Percentiles rank a stretch among this genome's conserved stretches.
phyloP scores from a whole-genome alignment of 1,140 invertebrate species.

The Agrypnia vestita region DNA sequence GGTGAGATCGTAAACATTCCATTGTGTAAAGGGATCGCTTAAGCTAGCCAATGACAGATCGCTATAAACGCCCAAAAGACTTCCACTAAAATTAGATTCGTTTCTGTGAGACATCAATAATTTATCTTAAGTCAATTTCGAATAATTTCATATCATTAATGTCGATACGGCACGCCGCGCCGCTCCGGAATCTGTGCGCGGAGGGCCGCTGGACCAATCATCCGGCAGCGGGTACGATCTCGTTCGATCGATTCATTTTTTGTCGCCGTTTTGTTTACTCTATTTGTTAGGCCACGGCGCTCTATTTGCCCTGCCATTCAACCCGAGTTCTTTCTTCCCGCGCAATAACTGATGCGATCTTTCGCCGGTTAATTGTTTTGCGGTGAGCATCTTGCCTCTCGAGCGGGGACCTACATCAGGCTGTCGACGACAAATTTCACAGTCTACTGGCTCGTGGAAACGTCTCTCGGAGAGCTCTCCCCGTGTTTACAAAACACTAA shows the following conservation, averaged over 20 bases:
- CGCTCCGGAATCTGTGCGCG: slow-evolving; percentile 30
- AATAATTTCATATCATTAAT: too few species aligned
- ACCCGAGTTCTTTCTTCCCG: slow-evolving; percentile 16
- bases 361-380: slow-evolving; percentile 54
- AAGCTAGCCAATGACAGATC: too few species aligned
- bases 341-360: slow-evolving; percentile 57
- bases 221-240: slow-evolving; percentile 43
- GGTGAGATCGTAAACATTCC: too few species aligned
- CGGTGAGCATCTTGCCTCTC: slow-evolving; percentile 34
- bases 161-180: slow-evolving; percentile 1
- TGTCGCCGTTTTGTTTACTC: slow-evolving; percentile 51
- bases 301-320: slow-evolving; percentile 48
- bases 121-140: too few species aligned
- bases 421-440: slow-evolving; percentile 56
- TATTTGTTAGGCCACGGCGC: slow-evolving; percentile 48
- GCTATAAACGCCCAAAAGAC: too few species aligned
- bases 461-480: slow-evolving; percentile 29
- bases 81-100: too few species aligned
- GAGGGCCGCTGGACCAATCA: slow-evolving; percentile 38
- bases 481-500: slow-evolving; percentile 39
- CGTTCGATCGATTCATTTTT: slow-evolving; percentile 52
- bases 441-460: slow-evolving; percentile 55
- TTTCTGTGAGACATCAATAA: too few species aligned
- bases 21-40: too few species aligned
- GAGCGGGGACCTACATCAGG: not conserved